Evolutionary conservation across 2,113 vertebrate species (phyloP).

Genomic region (Tichodroma muraria): DNA sequence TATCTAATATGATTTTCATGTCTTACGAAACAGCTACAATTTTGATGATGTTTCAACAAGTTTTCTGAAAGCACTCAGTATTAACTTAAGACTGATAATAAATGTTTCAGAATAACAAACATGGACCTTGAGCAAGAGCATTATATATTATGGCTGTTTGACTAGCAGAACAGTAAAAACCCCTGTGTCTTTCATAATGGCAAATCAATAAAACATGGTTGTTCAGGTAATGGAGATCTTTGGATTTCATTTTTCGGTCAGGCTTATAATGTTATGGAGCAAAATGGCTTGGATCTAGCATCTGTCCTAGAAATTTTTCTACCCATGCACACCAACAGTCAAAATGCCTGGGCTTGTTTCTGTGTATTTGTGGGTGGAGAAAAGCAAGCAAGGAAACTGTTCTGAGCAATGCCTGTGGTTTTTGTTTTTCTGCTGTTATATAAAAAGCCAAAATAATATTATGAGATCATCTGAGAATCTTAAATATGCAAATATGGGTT

Average conservation of each 20-base stretch:
- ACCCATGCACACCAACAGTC: background rate
- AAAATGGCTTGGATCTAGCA: background rate
- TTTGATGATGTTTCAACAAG: background rate
- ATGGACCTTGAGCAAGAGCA: background rate
- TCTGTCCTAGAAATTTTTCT: background rate
- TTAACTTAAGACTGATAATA: background rate
- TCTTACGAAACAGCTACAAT: background rate
- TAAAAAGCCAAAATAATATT: background rate
- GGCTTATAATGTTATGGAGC: background rate
- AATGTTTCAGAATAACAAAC: background rate
- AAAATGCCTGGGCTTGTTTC: background rate
- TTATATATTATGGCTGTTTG: background rate
- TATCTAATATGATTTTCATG: background rate
- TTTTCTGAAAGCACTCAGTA: background rate
- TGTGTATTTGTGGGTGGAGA: background rate
- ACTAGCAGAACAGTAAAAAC: background rate
- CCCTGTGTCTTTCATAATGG: background rate
- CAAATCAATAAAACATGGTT: background rate
- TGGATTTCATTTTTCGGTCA: background rate
- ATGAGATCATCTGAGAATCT: background rate
- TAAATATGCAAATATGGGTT: background rate
- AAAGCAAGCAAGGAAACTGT: background rate
- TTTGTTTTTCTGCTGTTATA: background rate
- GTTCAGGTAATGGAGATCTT: background rate
- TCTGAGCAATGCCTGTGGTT: background rate